Base-by-base conservation (phyloP, 2,888 invertebrate species). In the Diploptera punctata region DNA sequence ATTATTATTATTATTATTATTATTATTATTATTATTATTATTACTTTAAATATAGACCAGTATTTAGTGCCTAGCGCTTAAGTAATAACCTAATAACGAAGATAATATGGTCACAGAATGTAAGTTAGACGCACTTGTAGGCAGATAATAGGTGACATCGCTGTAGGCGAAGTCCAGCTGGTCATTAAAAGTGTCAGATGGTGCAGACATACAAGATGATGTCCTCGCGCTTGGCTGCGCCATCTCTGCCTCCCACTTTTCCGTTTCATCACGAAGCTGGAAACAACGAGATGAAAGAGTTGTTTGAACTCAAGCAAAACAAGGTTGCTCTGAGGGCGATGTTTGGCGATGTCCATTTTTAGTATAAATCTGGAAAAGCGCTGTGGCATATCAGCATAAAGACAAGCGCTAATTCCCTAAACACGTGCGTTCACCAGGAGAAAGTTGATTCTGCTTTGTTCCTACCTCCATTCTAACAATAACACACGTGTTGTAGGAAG, bases 301-400 rank as follows among this genome's bases (percentile, higher is more conserved):
- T 65, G 65, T 65, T 44, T 65, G 44, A 65, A 65, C 65, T 65
- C 44, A 65, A 65, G 65, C 65, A 65, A 65, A 65, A 47, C 65
- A 65, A 47, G 44, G 47, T 29, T 47, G 9, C 18, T 57, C 18
- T 57, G 57, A 57, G 26, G 13, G 29, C 57, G 29, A n/a, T 29
- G 19, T 18, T 19, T 52, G 57, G 57, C 26, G 26, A 29, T 57
- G 57, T 29, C 57, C 57, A 29, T 21, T 57, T 57, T 57, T 57
- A 29, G n/a, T 24, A 5, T 67, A 67, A 67, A 67, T 67, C 49
- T 49, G 47, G 5, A 67, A 47, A 67, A 49, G 67, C 67, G 26
- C 5, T 18, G 60, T 60, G n/a, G 60, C 38, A 60, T 33, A 57
- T 57, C 21, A 57, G 57, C 18, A 68, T 52, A 21, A 68, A 54